Evolutionary conservation across 2,797 vertebrate species (phyloP), one percentile per base, ranked within the genome.

Genomic region (Tragelaphus oryx): DNA sequence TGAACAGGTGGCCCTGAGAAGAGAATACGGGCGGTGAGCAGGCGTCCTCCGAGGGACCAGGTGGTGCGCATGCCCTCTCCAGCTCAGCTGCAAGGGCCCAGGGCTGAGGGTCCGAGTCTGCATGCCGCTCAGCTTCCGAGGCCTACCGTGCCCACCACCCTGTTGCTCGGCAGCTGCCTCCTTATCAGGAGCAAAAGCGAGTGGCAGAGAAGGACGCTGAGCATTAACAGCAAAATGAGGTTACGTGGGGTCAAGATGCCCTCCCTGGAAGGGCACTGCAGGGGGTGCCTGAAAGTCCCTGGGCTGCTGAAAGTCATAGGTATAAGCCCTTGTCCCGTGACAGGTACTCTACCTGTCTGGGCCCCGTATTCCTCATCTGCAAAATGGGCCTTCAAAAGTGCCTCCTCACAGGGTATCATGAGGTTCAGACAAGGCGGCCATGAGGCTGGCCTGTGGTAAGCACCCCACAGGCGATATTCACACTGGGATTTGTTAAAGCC

Each of bases 1-100:
- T 98, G n/a, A 78, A 48, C 0, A 6, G 2, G 60, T 1, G 48
- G 44, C 83, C 97, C 97, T 96, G 60, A 87, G 33, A 1, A 80
- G 62, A 0, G 0, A 85, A 86, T 30, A 0, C 1, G 87, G 41
- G 20, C 14, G 0, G 7, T 3, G 0, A 3, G 20, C 46, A 89
- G 87, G 55, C 0, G 1, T 8, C 3, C 9, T 28, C 55, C 0
- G 2, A 37, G 50, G 28, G 6, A 9, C n/a, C 11, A 1, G 87
- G 24, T 2, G 3, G 4, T 12, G 10, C 13, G 26, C 41, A 46
- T 5, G 0, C 33, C 8, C 22, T 44, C 28, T 13, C 8, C 5
- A 0, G 44, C 30, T 18, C 0, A 13, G 82, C 22, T 30, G 20
- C 17, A 5, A 48, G 71, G 50, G 33, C 71, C 37, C 17, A 28